Percentiles rank a stretch among this genome's conserved stretches.
Conservation (phyloP, 2,888 invertebrate genomes). For the Melangyna quadrimaculata region DNA sequence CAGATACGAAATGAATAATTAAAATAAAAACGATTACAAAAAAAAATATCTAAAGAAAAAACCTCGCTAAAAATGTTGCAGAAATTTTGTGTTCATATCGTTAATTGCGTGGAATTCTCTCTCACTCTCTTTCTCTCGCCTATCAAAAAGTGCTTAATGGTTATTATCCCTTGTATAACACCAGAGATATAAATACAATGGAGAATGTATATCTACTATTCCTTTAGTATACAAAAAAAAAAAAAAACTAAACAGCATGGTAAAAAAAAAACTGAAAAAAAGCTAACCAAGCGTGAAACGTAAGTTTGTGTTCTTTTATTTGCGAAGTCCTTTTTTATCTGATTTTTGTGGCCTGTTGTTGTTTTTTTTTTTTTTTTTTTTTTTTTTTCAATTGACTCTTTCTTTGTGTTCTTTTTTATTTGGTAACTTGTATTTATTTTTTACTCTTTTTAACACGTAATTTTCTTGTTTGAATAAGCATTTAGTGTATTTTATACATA, state of each 20-base stretch:
- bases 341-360: slow-evolving; percentile 3
- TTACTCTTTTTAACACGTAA: neutral
- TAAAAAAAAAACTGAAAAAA: slow-evolving; percentile 1
- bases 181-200: slow-evolving; percentile 31
- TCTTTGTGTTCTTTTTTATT: neutral
- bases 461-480: neutral
- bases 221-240: neutral
- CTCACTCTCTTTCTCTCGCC: neutral
- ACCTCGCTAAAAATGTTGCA: slow-evolving; percentile 35
- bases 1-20: slow-evolving; percentile 46
- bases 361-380: slow-evolving; percentile 22
- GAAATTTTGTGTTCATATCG: slow-evolving; percentile 57
- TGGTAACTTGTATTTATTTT: neutral
- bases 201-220: neutral
- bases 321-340: slow-evolving; percentile 48
- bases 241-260: slow-evolving; percentile 25
- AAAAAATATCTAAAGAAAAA: slow-evolving; percentile 1
- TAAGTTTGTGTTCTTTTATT: slow-evolving; percentile 51
- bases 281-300: slow-evolving; percentile 63
- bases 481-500: neutral
- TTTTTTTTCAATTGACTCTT: slow-evolving; percentile 8
- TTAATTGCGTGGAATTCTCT: slow-evolving; percentile 64
- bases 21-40: slow-evolving; percentile 30
- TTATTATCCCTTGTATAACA: slow-evolving; percentile 67
- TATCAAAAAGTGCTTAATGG: slow-evolving; percentile 67